phyloP scores from a whole-genome alignment of 1,140 invertebrate genomes.

The Kradibia gibbosae region DNA sequence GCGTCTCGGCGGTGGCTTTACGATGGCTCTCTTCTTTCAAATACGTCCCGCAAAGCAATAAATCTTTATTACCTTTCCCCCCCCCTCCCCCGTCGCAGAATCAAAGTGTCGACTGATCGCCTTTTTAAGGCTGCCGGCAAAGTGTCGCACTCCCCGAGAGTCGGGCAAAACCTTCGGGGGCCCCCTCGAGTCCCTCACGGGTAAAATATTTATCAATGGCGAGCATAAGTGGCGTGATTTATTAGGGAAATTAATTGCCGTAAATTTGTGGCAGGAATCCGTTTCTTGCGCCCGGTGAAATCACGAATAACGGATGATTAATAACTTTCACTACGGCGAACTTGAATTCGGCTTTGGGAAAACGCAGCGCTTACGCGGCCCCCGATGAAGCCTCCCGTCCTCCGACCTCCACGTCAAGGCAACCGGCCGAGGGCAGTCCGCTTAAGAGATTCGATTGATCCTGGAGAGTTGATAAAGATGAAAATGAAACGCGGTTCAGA shows the following conservation, averaged over 20 bases:
- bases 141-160: no score
- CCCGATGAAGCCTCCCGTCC: no score
- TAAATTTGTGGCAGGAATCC: not conserved
- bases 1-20: not conserved
- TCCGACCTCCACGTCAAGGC: no score
- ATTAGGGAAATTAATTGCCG: not conserved
- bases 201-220: no score
- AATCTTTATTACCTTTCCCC: not conserved
- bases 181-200: no score
- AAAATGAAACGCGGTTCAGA: not conserved
- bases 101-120: not conserved
- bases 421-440: no score
- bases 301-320: slow-evolving; percentile 14
- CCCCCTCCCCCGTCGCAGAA: no score
- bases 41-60: not conserved
- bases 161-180: no score
- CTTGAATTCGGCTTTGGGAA: slow-evolving; percentile 8
- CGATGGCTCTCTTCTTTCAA: not conserved
- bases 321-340: slow-evolving; percentile 12
- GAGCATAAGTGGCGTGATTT: not conserved
- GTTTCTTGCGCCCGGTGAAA: slow-evolving; percentile 4
- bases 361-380: no score
- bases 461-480: not conserved
- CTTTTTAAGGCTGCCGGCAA: not conserved
- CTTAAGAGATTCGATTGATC: slow-evolving; percentile 4